Evolutionary conservation across 2,113 vertebrate species (phyloP).

Genomic region (Coracopsis vasa): DNA sequence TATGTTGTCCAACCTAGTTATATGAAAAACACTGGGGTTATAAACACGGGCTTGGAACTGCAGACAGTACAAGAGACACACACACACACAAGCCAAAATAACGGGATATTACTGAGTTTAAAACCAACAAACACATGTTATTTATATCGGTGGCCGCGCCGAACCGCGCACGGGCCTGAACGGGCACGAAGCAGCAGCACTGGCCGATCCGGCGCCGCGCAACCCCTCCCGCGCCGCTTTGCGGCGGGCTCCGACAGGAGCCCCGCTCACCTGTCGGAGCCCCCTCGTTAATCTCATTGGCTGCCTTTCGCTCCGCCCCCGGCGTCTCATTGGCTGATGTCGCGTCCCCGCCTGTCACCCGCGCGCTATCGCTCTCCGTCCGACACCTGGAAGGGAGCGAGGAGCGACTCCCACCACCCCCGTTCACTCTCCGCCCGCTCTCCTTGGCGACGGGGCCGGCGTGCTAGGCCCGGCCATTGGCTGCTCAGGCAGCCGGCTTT

Average conservation of each 20-base stretch:
- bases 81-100: accelerated
- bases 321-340: accelerated
- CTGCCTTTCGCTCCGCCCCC: background rate
- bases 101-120: accelerated
- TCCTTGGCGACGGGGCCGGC: background rate
- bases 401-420: background rate
- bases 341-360: too few relatives aligned
- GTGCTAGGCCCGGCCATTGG: background rate
- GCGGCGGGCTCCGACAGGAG: accelerated
- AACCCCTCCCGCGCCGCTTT: background rate
- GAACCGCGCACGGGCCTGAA: background rate
- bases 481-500: background rate
- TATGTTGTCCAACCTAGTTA: accelerated
- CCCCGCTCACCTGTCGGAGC: background rate
- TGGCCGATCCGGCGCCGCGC: too few relatives aligned
- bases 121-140: background rate
- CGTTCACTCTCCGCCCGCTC: background rate
- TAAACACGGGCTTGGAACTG: accelerated
- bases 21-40: accelerated
- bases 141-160: background rate
- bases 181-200: too few relatives aligned
- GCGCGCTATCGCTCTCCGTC: background rate
- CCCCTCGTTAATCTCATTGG: background rate
- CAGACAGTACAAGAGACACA: accelerated
- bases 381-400: background rate